These are phyloP conservation scores for Trinorchestia longiramus DNA, from an alignment of 1,140 invertebrate species.

Conservation along the genomic window DNA sequence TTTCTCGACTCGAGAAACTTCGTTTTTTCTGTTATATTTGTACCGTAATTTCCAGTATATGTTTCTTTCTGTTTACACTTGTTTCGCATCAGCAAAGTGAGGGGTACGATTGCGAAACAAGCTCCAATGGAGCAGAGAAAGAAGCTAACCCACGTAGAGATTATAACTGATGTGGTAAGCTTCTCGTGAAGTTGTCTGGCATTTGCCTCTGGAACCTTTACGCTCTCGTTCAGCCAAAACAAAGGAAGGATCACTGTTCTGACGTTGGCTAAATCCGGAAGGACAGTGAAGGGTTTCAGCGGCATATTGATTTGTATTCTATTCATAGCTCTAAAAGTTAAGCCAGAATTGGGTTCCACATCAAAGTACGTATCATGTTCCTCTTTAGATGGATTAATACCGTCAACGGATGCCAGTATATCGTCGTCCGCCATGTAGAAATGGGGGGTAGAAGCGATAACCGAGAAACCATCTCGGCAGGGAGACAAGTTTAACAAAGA, in stretches of 20 bases:
- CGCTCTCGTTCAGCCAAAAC: conserved; percentile 63
- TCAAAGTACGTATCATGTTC: conserved; percentile 80
- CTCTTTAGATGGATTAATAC: conserved; percentile 77
- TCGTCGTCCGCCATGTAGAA: conserved; percentile 81
- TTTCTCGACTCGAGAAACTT: neutral
- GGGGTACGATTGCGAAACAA: neutral
- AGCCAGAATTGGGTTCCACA: conserved; percentile 75
- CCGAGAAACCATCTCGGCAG: conserved; percentile 61
- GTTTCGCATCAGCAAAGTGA: neutral
- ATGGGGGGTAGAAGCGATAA: conserved; percentile 80
- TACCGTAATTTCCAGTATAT: neutral
- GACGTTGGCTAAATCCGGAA: conserved; percentile 56
- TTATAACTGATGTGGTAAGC: neutral
- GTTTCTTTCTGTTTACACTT: neutral
- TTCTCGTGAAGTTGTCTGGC: conserved; percentile 5
- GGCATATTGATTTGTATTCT: conserved; percentile 63
- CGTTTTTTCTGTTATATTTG: neutral
- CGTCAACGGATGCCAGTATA: conserved; percentile 78
- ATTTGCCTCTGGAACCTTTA: conserved; percentile 59
- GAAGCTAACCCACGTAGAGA: neutral
- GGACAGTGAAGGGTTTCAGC: conserved; percentile 54
- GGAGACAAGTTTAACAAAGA: conserved; percentile 64
- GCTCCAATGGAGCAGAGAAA: neutral
- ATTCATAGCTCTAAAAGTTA: conserved; percentile 62
- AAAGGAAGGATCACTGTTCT: conserved; percentile 60